Percentiles rank a stretch among this genome's conserved stretches.
These are phyloP conservation scores for Cheilinus undulatus DNA, from an alignment of 2,113 vertebrate genomes.

Conservation along the genomic window DNA sequence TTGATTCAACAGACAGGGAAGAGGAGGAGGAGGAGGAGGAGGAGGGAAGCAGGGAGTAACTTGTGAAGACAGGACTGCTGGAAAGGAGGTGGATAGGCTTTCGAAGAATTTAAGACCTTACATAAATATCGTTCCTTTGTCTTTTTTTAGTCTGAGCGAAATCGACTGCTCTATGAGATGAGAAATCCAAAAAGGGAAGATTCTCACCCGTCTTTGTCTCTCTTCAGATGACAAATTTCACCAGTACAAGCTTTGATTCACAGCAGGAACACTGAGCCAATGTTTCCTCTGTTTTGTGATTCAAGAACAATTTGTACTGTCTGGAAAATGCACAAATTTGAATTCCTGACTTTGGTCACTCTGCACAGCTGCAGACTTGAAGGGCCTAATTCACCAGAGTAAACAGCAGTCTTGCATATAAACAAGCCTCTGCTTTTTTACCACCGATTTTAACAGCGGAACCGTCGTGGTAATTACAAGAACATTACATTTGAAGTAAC, in stretches of 20 bases:
- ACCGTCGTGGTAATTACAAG: conserved; percentile 44
- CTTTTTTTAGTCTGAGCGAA: conserved; percentile 9
- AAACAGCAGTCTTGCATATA: conserved; percentile 70
- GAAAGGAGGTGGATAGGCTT: conserved; percentile 24
- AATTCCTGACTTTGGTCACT: conserved; percentile 73
- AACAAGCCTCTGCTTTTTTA: conserved; percentile 47
- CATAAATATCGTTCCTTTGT: conserved; percentile 18
- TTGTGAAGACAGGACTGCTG: conserved; percentile 51
- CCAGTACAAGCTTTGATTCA: conserved; percentile 47
- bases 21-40: too few species aligned
- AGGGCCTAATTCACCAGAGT: conserved; percentile 54
- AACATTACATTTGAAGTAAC: conserved; percentile 42
- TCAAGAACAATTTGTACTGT: conserved; percentile 74
- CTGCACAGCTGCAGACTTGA: conserved; percentile 75
- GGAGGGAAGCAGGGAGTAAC: conserved; percentile 13
- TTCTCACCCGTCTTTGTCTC: conserved; percentile 21
- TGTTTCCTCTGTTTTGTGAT: conserved; percentile 56
- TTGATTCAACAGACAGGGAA: conserved; percentile 21
- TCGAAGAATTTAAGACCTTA: conserved; percentile 3
- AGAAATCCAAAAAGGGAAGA: conserved; percentile 5
- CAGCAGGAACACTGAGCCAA: conserved; percentile 45
- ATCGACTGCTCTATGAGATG: conserved; percentile 1
- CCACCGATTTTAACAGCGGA: conserved; percentile 40
- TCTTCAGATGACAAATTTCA: conserved; percentile 40
- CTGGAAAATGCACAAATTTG: conserved; percentile 64